Conservation (phyloP, 1,140 invertebrate species). For the Hypothenemus hampei region DNA sequence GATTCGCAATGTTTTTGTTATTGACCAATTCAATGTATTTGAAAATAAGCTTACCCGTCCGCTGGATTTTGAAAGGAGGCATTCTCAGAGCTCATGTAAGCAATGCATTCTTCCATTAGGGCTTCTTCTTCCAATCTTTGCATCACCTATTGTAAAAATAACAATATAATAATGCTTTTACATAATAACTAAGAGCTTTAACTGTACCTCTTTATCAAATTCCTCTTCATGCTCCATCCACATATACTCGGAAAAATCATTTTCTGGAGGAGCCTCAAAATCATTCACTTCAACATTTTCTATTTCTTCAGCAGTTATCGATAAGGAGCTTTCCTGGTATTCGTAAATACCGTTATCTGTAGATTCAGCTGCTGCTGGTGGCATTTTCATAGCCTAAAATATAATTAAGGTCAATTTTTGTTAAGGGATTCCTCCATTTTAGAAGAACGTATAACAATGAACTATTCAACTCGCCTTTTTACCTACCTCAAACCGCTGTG, state of each 20-base stretch:
- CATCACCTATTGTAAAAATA: slow-evolving; percentile 57
- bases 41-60: slow-evolving; percentile 9
- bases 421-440: slow-evolving; percentile 15
- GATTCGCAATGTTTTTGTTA: no score
- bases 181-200: background rate
- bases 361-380: slow-evolving; percentile 44
- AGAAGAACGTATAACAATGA: background rate
- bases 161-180: background rate
- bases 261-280: slow-evolving; percentile 53
- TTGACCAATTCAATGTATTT: no score
- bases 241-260: slow-evolving; percentile 81
- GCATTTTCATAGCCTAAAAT: slow-evolving; percentile 56
- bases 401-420: slow-evolving; percentile 18
- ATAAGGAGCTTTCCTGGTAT: slow-evolving; percentile 45
- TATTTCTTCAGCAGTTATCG: slow-evolving; percentile 45
- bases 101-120: slow-evolving; percentile 78
- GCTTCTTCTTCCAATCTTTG: slow-evolving; percentile 82
- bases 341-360: slow-evolving; percentile 52
- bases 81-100: slow-evolving; percentile 67
- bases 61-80: slow-evolving; percentile 13
- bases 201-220: slow-evolving; percentile 74
- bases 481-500: background rate
- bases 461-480: background rate
- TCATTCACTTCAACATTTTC: slow-evolving; percentile 48
- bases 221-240: slow-evolving; percentile 91